Evolutionary conservation across 2,888 invertebrate species (phyloP).

Genomic region (Nomada lathburiana): DNA sequence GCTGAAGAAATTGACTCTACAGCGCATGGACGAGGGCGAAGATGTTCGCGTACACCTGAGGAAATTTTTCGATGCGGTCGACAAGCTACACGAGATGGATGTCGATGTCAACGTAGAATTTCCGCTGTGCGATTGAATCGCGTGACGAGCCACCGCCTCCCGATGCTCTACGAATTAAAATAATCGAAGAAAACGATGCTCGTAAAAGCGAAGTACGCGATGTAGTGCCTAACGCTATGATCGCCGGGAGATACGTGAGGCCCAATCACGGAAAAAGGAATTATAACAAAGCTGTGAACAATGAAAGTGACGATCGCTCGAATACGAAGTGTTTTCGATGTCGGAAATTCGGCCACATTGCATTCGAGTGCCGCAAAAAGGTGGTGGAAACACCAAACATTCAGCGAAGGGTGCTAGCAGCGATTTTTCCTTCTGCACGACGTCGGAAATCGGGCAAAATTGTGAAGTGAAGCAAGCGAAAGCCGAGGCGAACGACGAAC

Average conservation of each 20-base stretch:
- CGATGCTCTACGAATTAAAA: constrained; percentile 34
- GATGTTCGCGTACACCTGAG: constrained; percentile 77
- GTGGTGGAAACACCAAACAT: too few species aligned
- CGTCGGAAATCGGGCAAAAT: too few species aligned
- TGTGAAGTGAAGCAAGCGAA: too few species aligned
- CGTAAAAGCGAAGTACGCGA: neutral
- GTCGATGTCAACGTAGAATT: neutral
- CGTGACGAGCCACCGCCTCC: constrained; percentile 27
- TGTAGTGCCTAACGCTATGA: neutral
- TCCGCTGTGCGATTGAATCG: constrained; percentile 28
- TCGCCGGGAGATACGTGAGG: neutral
- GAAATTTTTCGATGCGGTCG: constrained; percentile 62
- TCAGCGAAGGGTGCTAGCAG: too few species aligned
- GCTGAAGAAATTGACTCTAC: constrained; percentile 78
- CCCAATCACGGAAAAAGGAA: too few species aligned
- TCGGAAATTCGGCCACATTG: too few species aligned
- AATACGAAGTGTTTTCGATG: too few species aligned
- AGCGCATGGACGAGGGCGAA: constrained; percentile 75
- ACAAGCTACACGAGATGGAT: constrained; percentile 69
- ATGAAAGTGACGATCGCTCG: too few species aligned
- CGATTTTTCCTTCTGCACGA: too few species aligned
- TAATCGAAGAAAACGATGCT: constrained; percentile 18
- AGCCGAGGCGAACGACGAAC: too few species aligned
- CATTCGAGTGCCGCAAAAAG: too few species aligned
- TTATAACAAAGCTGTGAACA: too few species aligned